Base-by-base conservation (phyloP, 2,888 invertebrate genomes). In the Spodoptera littoralis region DNA sequence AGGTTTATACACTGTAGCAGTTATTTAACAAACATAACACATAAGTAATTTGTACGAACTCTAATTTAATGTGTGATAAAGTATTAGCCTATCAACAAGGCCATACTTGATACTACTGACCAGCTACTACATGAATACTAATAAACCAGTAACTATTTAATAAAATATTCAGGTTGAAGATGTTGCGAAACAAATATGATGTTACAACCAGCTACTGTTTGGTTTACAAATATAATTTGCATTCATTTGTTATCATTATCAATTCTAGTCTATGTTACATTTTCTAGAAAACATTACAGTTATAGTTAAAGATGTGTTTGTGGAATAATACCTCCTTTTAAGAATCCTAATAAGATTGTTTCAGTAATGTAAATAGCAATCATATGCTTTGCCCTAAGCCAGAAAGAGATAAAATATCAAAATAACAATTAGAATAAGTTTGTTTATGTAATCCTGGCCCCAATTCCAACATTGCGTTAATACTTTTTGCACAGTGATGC, bases 341-440 rank as follows among this genome's bases (percentile, higher is more conserved):
- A 8, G 3, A 49, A 11, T 8, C 3, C 11, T 3, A 18, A 18
- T 22, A 36, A 12, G 43, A 54, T 9, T 50, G 18, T 22, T 53
- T 41, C 12, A 53, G 11, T 42, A 50, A 24, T 42, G 27, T 24
- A 62, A 60, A 59, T 50, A 71, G 56, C 53, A 44, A 50, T 55
- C 18, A n/a, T 18, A 46, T 72, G 54, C 66, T 76, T 67, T 63
- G 6, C 36, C 9, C 47, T 53, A 56, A 51, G 60, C 43, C 45
- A 30, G 48, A 77, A 70, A 65, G 59, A 72, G 62, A 66, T 42
- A 58, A 30, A 64, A 36, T 54, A 72, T 47, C 46, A 70, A 55
- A 74, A 69, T 61, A 74, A 58, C 48, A 59, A 66, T 60, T 43
- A 53, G 8, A 44, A 27, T 70, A 41, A 49, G 44, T 66, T 65